Percentiles rank a stretch among this genome's conserved stretches.
phyloP scores from a whole-genome alignment of 2,113 vertebrate species.

The Rhabdornis inornatus region DNA sequence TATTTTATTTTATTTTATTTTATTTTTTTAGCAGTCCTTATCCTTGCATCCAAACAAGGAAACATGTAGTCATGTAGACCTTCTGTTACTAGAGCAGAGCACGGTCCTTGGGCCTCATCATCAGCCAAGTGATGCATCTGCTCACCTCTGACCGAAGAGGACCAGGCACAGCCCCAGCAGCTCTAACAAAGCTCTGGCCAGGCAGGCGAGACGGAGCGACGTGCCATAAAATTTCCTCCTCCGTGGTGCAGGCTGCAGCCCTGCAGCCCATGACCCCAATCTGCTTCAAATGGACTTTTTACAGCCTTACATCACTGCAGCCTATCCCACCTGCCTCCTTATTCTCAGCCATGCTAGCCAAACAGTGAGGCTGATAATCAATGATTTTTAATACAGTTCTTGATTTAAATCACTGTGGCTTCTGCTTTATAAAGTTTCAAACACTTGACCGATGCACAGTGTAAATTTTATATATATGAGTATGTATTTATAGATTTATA shows the following conservation, averaged over 20 bases:
- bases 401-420: not conserved
- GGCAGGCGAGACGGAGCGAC: rapidly evolving
- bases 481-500: not conserved
- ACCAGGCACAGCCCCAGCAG: not conserved
- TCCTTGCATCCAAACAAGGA: not conserved
- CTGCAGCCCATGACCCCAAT: not conserved
- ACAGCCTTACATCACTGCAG: not conserved
- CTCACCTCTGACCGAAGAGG: not conserved
- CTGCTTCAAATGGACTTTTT: not conserved
- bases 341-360: not conserved
- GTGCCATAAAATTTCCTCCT: not conserved
- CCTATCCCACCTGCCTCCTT: not conserved
- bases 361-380: not conserved
- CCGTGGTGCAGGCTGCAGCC: rapidly evolving
- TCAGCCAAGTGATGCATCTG: rapidly evolving
- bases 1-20: not conserved
- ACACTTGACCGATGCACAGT: not conserved
- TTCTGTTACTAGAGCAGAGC: not conserved
- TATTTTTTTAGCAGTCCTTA: not conserved
- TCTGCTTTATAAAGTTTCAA: not conserved
- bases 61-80: not conserved
- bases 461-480: not conserved
- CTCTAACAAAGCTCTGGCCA: not conserved
- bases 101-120: not conserved
- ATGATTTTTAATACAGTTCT: not conserved